Evolutionary conservation across 1,140 invertebrate genomes (phyloP), one percentile per base, ranked within the genome.

Genomic region (Oppia nitens): DNA sequence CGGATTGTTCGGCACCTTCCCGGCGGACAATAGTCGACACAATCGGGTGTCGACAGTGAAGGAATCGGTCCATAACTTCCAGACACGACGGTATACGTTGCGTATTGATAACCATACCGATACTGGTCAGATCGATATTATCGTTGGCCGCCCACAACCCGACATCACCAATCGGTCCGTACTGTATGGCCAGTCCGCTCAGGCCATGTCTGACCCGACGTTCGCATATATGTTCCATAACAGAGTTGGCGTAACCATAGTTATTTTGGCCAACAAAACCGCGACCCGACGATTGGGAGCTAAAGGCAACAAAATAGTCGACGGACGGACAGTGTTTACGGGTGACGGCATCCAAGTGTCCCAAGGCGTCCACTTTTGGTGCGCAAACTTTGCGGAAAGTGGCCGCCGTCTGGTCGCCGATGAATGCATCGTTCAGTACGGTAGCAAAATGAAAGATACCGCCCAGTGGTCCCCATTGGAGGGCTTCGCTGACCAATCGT

Each of bases 101-200:
- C 2, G 92, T 92, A 57, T 93, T 21, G 6, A 91, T 95, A 55
- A 93, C 92, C 56, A 96, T 81, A 56, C 87, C 86, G 0, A 81
- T 85, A n/a, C 94, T 87, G 4, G 90, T 95, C 55, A 92, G 91
- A 57, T 87, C 87, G 53, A 95, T 80, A 59, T 87, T 85, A 0
- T 81, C 85, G 14, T 93, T 86, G 68, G 90, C 89, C 47, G 83
- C 80, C 53, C 95, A 79, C 23, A 96, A 73, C 58, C 92, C 93
- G 21, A 96, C 93, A 71, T 97, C 92, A 62, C 89, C 92, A 66
- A 98, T 87, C 47, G 90, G 90, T 64, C 93, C 93, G 90, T 91
- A 97, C 71, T 96, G 92, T 62, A 98, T 88, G 25, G 91, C 87
- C 20, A 91, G 66, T 58, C 71, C 77, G 66, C 83, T 83, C 29